A percentile compares a stretch with the other conserved stretches of the same genome.
Evolutionary conservation across 1,140 invertebrate species (phyloP).

Genomic region (Leptopilina clavipes): DNA sequence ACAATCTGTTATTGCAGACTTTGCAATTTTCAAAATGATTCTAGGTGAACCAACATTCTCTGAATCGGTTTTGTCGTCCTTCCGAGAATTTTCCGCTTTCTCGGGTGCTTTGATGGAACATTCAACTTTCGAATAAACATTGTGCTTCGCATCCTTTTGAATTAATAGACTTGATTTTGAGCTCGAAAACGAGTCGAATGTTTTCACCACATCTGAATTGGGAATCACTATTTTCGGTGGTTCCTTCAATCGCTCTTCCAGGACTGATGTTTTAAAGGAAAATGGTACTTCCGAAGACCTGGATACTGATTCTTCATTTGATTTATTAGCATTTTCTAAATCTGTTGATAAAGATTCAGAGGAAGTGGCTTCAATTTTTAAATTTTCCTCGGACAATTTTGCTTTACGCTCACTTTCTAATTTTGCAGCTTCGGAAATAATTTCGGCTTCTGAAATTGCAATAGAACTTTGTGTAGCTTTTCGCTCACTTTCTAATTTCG

Average conservation of each 20-base stretch:
- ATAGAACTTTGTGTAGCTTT: conserved; percentile 65
- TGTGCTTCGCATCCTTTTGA: conserved; percentile 61
- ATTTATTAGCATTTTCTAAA: conserved; percentile 18
- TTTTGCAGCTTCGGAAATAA: conserved; percentile 71
- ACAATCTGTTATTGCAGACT: conserved; percentile 72
- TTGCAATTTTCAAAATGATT: conserved; percentile 73
- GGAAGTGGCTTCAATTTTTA: conserved; percentile 34
- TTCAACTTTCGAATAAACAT: conserved; percentile 58
- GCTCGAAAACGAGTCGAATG: conserved; percentile 55
- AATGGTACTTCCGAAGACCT: conserved; percentile 34
- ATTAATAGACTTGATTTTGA: conserved; percentile 66
- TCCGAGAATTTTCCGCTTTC: conserved; percentile 60
- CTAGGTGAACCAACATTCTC: conserved; percentile 72
- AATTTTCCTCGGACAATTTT: conserved; percentile 49
- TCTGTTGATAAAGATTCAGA: not conserved
- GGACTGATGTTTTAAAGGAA: conserved; percentile 62
- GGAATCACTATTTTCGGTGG: conserved; percentile 71
- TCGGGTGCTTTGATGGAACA: conserved; percentile 59
- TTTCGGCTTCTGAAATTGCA: conserved; percentile 72
- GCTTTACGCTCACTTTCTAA: conserved; percentile 67
- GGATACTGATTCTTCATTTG: conserved; percentile 35
- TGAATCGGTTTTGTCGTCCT: conserved; percentile 62
- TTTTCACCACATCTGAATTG: conserved; percentile 54
- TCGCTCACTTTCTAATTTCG: conserved; percentile 68
- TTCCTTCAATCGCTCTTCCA: conserved; percentile 68